Evolutionary conservation across 1,140 invertebrate genomes (phyloP), one percentile per base, ranked within the genome.

Genomic region (Leptestheria dahalacensis): DNA sequence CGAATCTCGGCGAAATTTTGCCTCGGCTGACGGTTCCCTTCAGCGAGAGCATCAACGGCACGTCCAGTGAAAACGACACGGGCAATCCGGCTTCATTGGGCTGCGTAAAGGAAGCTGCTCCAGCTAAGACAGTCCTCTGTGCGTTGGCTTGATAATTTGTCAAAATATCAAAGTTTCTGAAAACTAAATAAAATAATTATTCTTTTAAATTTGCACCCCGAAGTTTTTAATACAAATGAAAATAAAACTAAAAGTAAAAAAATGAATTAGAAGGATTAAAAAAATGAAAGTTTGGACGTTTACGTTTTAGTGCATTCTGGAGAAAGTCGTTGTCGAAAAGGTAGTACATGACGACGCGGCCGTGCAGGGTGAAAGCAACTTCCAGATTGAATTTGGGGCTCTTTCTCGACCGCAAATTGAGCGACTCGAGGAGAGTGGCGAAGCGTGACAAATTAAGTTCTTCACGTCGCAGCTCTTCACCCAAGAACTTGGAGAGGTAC

Each of bases 261-360:
- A 41, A 41, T 41, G 15, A 41, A 41, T 41, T 15, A 41, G 15
- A 41, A 41, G 15, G 6, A 41, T 41, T 41, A 41, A 41, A 41
- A 41, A 9, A 41, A 41, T 41, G 6, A 9, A 6, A 41, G 33
- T 41, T 41, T 41, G 6, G 6, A 41, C 6, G 6, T 20, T 55
- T 55, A 55, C 53, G 33, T 55, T 15, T 33, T 9, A 55, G 21
- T 15, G 53, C n/a, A n/a, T 26, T 29, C 11, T 24, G 3, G 15
- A 55, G 10, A 25, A 55, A 55, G 24, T 55, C 33, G 26, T 55
- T 29, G 53, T 55, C 53, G 28, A 55, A 55, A 18, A 29, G 11
- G 29, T 55, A 55, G 26, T 29, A 55, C 53, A 55, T 55, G 1
- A 55, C 20, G 23, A 18, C 33, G 9, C 20, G 15, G 26, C 53